Conservation (phyloP, 2,113 vertebrate species). For the Geococcyx californianus region DNA sequence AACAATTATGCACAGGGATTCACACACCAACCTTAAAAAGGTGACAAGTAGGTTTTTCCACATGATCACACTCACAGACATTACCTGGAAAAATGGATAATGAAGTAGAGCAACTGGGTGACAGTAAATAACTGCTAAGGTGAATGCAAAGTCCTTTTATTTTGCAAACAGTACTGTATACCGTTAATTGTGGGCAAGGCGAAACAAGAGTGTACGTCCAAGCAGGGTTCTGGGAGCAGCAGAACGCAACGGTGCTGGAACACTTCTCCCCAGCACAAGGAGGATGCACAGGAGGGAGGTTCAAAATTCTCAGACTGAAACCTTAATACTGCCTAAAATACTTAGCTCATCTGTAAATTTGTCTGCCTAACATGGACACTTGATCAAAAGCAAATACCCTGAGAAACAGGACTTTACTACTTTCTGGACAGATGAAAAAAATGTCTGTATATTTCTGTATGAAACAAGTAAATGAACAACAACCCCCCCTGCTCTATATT, state of each 20-base stretch:
- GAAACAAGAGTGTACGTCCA: neutral
- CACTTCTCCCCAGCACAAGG: neutral
- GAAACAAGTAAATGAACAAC: neutral
- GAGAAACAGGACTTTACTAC: neutral
- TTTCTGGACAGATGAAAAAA: neutral
- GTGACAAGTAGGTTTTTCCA: constrained; percentile 20
- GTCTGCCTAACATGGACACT: neutral
- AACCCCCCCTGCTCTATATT: neutral
- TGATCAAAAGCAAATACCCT: neutral
- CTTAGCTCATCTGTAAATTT: neutral
- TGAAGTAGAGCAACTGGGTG: neutral
- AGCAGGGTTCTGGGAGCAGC: neutral
- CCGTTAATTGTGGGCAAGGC: neutral
- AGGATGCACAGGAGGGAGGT: neutral
- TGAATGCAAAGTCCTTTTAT: constrained; percentile 5
- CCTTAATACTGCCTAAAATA: neutral
- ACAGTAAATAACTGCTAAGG: constrained; percentile 34
- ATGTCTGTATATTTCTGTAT: neutral
- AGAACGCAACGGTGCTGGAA: rapidly evolving
- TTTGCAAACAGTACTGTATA: neutral
- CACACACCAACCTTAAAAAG: neutral
- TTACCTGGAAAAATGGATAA: constrained; percentile 1
- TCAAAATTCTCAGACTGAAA: neutral
- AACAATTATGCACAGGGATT: neutral
- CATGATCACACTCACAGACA: neutral